Evolutionary conservation across 1,140 invertebrate genomes (phyloP).

Genomic region (Paraescarpia echinospica): DNA sequence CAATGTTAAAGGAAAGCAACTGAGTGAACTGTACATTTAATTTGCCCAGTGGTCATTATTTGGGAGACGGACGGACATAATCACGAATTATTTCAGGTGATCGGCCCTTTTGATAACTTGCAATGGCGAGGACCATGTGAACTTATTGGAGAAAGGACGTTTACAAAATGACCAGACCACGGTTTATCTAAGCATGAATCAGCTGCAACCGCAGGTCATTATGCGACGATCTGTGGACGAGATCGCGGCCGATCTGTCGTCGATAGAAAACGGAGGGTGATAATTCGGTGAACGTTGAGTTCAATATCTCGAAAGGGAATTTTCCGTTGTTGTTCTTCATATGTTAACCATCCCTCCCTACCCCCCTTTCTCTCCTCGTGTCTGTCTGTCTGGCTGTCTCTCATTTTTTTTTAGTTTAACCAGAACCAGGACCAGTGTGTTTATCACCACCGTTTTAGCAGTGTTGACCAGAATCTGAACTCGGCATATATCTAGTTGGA

Average conservation of each 20-base stretch:
- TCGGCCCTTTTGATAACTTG: not conserved
- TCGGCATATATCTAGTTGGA: not conserved
- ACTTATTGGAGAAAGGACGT: not conserved
- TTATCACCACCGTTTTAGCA: not conserved
- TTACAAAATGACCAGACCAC: not conserved
- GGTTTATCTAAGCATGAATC: not conserved
- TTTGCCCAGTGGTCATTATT: not conserved
- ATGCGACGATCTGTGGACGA: not conserved
- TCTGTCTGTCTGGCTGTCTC: too few relatives aligned
- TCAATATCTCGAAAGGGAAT: not conserved
- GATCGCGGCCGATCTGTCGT: not conserved
- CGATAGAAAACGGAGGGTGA: not conserved
- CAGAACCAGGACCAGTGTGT: not conserved
- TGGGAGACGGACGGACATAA: not conserved
- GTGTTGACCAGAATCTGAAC: not conserved
- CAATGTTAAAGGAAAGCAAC: not conserved
- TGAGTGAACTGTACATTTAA: not conserved
- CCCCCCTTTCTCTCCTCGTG: not conserved
- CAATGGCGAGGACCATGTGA: not conserved
- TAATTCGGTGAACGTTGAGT: not conserved
- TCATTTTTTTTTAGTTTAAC: too few relatives aligned
- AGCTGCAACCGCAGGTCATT: not conserved
- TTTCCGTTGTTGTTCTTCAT: too few relatives aligned
- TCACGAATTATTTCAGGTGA: not conserved
- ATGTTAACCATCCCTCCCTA: not conserved